These are phyloP conservation scores for Morus bassanus DNA, from an alignment of 2,797 vertebrate genomes.

Conservation along the genomic window DNA sequence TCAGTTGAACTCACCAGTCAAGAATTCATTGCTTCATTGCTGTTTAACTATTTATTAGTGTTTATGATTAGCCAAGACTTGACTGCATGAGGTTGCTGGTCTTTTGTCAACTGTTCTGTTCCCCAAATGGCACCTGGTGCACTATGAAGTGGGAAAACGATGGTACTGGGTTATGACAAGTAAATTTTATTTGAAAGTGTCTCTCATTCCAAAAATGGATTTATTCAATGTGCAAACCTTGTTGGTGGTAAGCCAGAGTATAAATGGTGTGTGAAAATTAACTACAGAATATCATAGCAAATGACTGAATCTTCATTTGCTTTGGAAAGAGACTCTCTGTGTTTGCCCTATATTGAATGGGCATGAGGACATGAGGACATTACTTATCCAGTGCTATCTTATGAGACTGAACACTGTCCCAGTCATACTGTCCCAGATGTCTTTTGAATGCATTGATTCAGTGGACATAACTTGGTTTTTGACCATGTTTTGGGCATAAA, in stretches of 20 bases:
- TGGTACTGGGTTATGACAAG: not conserved
- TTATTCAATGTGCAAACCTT: not conserved
- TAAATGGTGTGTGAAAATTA: fast-evolving
- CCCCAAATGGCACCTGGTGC: not conserved
- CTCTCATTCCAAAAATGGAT: not conserved
- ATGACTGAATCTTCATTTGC: not conserved
- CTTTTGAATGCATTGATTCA: not conserved
- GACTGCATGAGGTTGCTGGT: not conserved
- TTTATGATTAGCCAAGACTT: not conserved
- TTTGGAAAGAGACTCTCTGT: not conserved
- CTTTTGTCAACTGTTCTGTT: not conserved
- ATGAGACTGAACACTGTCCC: not conserved
- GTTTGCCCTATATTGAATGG: not conserved
- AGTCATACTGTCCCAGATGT: not conserved
- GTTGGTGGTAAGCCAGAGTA: too few relatives aligned
- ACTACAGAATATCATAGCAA: not conserved
- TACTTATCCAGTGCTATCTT: not conserved
- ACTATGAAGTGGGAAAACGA: not conserved
- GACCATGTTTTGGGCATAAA: not conserved
- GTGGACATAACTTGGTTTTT: not conserved
- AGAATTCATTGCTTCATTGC: not conserved
- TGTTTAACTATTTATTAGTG: not conserved
- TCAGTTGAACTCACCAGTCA: not conserved
- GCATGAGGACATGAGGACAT: not conserved
- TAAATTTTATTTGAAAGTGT: not conserved